phyloP scores from a whole-genome alignment of 30 jellyfish, hydroid and myxozoan genomes.

The Sanderia malayensis region DNA sequence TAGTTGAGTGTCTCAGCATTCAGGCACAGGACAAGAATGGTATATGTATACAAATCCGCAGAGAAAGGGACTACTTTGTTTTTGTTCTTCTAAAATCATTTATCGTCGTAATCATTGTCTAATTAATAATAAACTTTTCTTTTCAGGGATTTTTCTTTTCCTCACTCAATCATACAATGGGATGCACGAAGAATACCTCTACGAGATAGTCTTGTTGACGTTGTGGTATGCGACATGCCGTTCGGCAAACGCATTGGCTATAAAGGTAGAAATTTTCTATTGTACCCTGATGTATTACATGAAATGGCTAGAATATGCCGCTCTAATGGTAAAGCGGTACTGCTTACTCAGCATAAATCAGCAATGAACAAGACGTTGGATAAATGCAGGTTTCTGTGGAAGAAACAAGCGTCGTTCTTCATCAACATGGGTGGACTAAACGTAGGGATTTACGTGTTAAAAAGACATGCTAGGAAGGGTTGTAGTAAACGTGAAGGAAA shows the following conservation, averaged over 20 bases:
- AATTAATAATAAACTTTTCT: not conserved
- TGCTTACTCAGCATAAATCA: constrained; percentile 83
- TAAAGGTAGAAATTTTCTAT: constrained; percentile 59
- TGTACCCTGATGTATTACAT: constrained; percentile 77
- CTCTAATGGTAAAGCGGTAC: constrained; percentile 67
- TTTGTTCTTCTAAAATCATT: too few relatives aligned
- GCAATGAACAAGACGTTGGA: constrained; percentile 76
- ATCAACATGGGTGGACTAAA: constrained; percentile 96
- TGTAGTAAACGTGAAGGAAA: not conserved
- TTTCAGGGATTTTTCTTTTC: constrained; percentile 29
- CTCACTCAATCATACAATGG: constrained; percentile 69
- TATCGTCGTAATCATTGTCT: not conserved
- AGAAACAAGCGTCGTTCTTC: constrained; percentile 43
- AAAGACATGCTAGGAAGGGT: constrained; percentile 6
- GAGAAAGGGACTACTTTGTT: too few relatives aligned
- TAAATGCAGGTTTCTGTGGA: constrained; percentile 51
- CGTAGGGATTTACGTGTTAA: constrained; percentile 72
- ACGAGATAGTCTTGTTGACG: constrained; percentile 77
- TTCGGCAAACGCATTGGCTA: constrained; percentile 91
- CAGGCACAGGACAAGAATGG: too few relatives aligned
- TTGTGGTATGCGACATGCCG: constrained; percentile 78
- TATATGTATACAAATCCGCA: too few relatives aligned
- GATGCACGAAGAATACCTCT: constrained; percentile 82
- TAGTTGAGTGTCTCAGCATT: too few relatives aligned
- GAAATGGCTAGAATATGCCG: constrained; percentile 88